Base-by-base conservation (phyloP, 2,888 invertebrate species). In the Scaptomyza cyrtandrae region DNA sequence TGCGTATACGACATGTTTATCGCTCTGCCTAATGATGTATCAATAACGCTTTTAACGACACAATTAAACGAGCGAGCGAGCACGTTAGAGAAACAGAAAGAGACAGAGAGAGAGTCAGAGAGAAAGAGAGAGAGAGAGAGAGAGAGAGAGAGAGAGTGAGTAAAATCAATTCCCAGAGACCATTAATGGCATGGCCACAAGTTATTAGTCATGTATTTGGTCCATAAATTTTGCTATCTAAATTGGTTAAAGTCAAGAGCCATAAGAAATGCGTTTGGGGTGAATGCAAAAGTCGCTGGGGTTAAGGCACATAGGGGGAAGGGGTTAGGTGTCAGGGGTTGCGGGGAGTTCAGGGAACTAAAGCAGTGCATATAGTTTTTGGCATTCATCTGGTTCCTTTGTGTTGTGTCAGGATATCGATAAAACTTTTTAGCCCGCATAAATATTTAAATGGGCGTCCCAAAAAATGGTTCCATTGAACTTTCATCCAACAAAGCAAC, bases 11-110 rank as follows among this genome's bases (percentile, higher is more conserved):
- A 76, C 67, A 55, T 41, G 71, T 65, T 72, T 78, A 78, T 74
- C 78, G 74, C 71, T 31, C 9, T 74, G 86, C 68, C 80, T 86
- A 83, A 83, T 83, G 83, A 83, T 76, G 86, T 81, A 83, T 83
- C 84, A 78, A 80, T 83, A 83, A 84, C 81, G 63, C 66, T 61
- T 83, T 86, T 82, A 75, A 86, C 70, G 82, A 86, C 78, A 65
- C 80, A 83, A 86, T 85, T 82, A 82, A 82, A 54, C 11, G 6
- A 33, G 9, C 31, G 6, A 37, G n/a, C n/a, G 37, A 1, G 10
- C 27, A 2, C 19, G 19, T 19, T 19, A 19, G 19, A 19, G 19
- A 19, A 19, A 19, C 1, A 19, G 19, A 19, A 19, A 19, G 19
- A 19, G 19, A 19, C 1, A 19, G 80, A 82, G 52, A 9, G 6